These are phyloP conservation scores for Tetramorium simillimum DNA, from an alignment of 1,140 invertebrate species.

Conservation along the genomic window DNA sequence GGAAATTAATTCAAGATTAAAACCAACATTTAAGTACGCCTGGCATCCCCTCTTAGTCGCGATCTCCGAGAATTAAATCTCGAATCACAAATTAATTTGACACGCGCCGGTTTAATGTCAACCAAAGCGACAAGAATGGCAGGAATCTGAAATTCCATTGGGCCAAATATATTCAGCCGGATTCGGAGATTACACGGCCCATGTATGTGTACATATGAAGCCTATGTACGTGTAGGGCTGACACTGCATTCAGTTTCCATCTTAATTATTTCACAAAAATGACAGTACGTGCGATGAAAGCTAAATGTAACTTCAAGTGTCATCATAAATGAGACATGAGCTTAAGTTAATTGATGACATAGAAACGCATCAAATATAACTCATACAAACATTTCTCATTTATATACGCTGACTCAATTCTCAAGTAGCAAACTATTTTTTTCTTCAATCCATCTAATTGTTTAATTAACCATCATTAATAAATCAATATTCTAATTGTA, in stretches of 20 bases:
- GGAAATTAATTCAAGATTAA: constrained; percentile 56
- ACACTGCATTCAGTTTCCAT: constrained; percentile 2
- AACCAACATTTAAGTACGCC: constrained; percentile 19
- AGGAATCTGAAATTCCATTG: constrained; percentile 53
- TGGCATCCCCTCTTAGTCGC: neutral
- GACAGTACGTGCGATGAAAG: neutral
- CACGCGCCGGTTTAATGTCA: constrained; percentile 47
- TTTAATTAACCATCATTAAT: neutral
- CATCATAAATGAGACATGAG: neutral
- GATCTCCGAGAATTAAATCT: constrained; percentile 45
- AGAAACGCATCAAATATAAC: neutral
- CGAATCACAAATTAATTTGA: constrained; percentile 60
- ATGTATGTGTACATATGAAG: neutral
- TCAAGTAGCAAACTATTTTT: neutral
- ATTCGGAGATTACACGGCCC: neutral
- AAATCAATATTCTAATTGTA: neutral
- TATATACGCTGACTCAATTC: neutral
- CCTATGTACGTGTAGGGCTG: neutral
- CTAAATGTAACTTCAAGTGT: neutral
- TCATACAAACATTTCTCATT: neutral
- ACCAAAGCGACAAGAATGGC: constrained; percentile 33
- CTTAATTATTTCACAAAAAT: constrained; percentile 32
- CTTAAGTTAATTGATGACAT: neutral
- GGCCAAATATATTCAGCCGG: constrained; percentile 39
- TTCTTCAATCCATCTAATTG: neutral